Percentiles rank a stretch among this genome's conserved stretches.
These are phyloP conservation scores for Agrotis segetum DNA, from an alignment of 2,888 invertebrate species.

Conservation along the genomic window DNA sequence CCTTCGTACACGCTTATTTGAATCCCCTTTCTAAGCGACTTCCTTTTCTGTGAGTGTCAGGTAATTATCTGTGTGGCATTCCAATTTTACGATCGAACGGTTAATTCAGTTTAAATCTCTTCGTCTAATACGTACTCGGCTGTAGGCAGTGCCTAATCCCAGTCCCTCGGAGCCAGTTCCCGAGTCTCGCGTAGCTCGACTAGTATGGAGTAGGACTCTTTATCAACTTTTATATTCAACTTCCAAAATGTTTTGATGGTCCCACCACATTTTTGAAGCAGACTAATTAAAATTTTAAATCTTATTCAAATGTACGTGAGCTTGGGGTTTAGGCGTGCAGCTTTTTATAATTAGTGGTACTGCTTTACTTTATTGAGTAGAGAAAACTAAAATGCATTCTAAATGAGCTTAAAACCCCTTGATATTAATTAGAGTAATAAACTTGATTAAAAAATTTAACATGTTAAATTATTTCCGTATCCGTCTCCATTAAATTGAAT, in stretches of 20 bases:
- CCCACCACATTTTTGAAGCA: constrained; percentile 57
- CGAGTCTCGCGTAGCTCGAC: constrained; percentile 68
- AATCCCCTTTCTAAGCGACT: constrained; percentile 88
- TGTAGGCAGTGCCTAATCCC: constrained; percentile 87
- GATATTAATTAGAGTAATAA: neutral
- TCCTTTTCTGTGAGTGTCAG: constrained; percentile 91
- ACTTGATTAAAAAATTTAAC: constrained; percentile 19
- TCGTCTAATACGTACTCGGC: constrained; percentile 87
- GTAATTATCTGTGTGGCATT: constrained; percentile 91
- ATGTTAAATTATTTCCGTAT: constrained; percentile 62
- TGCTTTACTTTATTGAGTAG: constrained; percentile 5
- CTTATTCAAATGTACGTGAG: constrained; percentile 50
- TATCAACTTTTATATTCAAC: constrained; percentile 59
- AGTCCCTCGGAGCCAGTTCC: constrained; percentile 82
- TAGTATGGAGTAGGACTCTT: constrained; percentile 75
- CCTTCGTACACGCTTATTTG: constrained; percentile 89
- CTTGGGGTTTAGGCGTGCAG: constrained; percentile 31
- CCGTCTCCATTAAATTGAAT: constrained; percentile 78
- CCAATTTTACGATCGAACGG: constrained; percentile 91
- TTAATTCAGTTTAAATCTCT: constrained; percentile 91
- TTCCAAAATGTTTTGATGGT: constrained; percentile 54
- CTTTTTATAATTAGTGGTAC: constrained; percentile 36
- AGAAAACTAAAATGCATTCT: constrained; percentile 1
- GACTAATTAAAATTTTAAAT: constrained; percentile 62
- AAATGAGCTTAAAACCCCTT: neutral